Conservation (phyloP, 2,113 vertebrate genomes). For the Heterotilapia buettikoferi region DNA sequence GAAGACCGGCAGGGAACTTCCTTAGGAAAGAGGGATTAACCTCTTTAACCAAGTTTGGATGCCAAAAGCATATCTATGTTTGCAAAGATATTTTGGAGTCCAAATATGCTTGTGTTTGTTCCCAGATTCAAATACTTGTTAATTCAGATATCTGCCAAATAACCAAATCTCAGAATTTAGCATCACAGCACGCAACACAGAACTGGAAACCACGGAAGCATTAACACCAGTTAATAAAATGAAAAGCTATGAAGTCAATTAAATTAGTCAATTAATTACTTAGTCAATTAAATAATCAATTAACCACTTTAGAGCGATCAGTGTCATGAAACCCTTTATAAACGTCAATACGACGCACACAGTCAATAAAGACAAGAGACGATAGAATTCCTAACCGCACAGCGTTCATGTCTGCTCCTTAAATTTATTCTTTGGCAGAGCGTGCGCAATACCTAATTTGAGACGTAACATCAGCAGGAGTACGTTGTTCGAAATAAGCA, state of each 20-base stretch:
- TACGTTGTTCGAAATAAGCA: neutral
- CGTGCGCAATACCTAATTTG: neutral
- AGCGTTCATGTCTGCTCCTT: neutral
- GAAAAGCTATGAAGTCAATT: neutral
- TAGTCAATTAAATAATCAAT: neutral
- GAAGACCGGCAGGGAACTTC: constrained; percentile 13
- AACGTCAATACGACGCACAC: neutral
- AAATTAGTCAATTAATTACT: neutral
- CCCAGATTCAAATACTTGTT: neutral
- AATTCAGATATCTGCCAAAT: neutral
- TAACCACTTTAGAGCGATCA: neutral
- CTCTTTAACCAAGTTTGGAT: constrained; percentile 18
- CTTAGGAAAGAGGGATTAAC: constrained; percentile 45
- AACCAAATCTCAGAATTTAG: neutral
- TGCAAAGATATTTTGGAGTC: neutral
- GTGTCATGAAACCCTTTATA: neutral
- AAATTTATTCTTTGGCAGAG: neutral
- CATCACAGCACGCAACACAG: neutral
- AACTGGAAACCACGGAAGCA: neutral
- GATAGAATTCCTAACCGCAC: neutral
- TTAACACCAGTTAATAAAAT: neutral
- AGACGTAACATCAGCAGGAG: neutral
- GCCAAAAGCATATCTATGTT: neutral
- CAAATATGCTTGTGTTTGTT: neutral
- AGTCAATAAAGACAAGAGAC: neutral